Evolutionary conservation across 1,140 invertebrate genomes (phyloP).

Genomic region (Coelopa frigida): DNA sequence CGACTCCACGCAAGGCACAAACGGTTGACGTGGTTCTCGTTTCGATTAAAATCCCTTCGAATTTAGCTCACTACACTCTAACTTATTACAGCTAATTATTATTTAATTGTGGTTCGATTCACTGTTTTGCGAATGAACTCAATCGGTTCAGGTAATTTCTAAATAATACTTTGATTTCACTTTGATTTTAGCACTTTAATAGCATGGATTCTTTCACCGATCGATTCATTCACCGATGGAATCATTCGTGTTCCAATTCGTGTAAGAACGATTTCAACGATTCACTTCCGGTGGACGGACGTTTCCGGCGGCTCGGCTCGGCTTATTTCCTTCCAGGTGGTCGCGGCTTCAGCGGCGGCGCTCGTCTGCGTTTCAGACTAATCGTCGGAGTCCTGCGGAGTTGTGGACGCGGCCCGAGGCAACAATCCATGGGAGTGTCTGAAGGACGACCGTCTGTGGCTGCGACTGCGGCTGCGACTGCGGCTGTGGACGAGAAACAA

Average conservation of each 20-base stretch:
- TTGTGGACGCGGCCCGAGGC: slow-evolving; percentile 4
- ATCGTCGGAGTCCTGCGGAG: slow-evolving; percentile 10
- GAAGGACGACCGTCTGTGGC: neutral
- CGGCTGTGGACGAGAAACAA: too few relatives aligned
- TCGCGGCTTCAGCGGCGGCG: slow-evolving; percentile 12
- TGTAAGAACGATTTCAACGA: too few relatives aligned
- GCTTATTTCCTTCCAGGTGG: slow-evolving; percentile 10
- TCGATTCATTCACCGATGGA: neutral
- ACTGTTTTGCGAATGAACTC: neutral
- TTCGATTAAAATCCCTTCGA: neutral
- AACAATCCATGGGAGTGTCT: slow-evolving; percentile 14
- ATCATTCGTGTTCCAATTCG: neutral
- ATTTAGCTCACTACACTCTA: neutral
- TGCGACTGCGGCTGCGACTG: too few relatives aligned
- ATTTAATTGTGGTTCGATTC: neutral
- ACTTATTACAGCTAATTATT: neutral
- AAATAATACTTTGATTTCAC: slow-evolving; percentile 2
- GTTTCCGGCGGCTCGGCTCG: too few relatives aligned
- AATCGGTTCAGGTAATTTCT: neutral
- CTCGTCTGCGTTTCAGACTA: slow-evolving; percentile 12
- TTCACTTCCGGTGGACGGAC: too few relatives aligned
- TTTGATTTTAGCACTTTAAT: neutral
- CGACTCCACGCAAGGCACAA: neutral
- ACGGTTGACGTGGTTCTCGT: slow-evolving; percentile 3
- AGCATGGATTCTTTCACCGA: neutral